A percentile compares a stretch with the other conserved stretches of the same genome.
Evolutionary conservation across 2,888 invertebrate genomes (phyloP).

Genomic region (Fissipunctia ypsillon): DNA sequence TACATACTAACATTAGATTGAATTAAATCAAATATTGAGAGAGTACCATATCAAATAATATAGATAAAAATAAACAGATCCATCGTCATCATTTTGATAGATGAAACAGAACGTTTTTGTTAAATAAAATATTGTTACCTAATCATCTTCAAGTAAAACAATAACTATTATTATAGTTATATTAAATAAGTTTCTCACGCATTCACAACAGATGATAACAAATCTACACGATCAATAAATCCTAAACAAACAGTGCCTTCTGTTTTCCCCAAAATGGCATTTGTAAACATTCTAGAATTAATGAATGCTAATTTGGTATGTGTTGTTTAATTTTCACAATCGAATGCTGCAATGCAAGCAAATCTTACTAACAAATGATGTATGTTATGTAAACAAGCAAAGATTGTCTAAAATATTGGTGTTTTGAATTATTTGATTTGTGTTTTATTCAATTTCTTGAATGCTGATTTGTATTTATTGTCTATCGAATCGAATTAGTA

Average conservation of each 20-base stretch:
- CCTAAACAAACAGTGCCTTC: not conserved
- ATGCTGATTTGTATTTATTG: not conserved
- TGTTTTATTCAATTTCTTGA: not conserved
- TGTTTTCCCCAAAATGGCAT: slow-evolving; percentile 6
- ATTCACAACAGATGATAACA: not conserved
- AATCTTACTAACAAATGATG: slow-evolving; percentile 28
- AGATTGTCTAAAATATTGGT: not conserved
- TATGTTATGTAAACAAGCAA: slow-evolving; percentile 24
- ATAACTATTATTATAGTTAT: not conserved
- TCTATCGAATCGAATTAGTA: not conserved
- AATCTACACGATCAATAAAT: not conserved
- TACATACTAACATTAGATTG: not conserved
- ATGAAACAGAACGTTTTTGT: not conserved
- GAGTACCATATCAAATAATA: not conserved
- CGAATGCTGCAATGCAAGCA: slow-evolving; percentile 33
- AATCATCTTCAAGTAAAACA: not conserved
- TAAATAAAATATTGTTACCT: not conserved
- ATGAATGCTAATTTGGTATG: slow-evolving; percentile 12
- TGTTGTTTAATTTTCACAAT: slow-evolving; percentile 51
- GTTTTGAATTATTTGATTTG: not conserved
- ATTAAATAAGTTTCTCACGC: not conserved
- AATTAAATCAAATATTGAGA: not conserved
- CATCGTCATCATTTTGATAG: not conserved
- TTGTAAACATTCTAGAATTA: slow-evolving; percentile 13
- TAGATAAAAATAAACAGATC: not conserved